Conservation (phyloP, 2,113 vertebrate genomes). For the Cavia aperea region DNA sequence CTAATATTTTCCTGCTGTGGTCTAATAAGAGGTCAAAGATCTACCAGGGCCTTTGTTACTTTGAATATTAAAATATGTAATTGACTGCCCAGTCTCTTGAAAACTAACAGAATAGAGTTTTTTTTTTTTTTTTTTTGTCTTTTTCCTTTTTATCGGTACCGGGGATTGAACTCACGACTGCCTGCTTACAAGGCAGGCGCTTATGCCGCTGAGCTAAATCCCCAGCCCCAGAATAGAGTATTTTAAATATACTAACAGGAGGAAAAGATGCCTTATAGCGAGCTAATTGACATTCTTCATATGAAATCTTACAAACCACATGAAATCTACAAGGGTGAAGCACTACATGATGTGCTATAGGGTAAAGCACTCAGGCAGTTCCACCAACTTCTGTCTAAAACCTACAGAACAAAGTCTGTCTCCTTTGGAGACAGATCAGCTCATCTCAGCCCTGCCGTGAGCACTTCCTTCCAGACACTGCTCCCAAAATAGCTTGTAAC, state of each 20-base stretch:
- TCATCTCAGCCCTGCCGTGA: background rate
- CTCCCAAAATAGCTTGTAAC: background rate
- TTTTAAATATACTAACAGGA: slow-evolving; percentile 25
- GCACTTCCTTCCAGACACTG: background rate
- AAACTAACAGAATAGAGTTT: slow-evolving; percentile 26
- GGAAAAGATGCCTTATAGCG: slow-evolving; percentile 40
- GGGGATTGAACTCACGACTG: too few species aligned
- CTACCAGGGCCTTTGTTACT: background rate
- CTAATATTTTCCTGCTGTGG: slow-evolving; percentile 24
- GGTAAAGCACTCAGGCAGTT: background rate
- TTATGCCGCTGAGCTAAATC: too few species aligned
- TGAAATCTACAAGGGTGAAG: background rate
- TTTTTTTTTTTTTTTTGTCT: background rate
- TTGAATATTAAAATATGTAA: slow-evolving; percentile 30
- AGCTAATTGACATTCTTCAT: slow-evolving; percentile 17
- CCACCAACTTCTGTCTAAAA: background rate
- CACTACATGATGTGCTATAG: background rate
- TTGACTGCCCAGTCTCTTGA: slow-evolving; percentile 12
- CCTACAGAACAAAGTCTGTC: background rate
- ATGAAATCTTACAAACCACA: slow-evolving; percentile 38
- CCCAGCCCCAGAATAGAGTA: background rate
- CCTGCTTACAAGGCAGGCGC: too few species aligned
- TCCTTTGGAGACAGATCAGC: background rate
- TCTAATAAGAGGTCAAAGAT: slow-evolving; percentile 10
- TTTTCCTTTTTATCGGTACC: too few species aligned